Evolutionary conservation across 2,797 vertebrate species (phyloP), one percentile per base, ranked within the genome.

Genomic region (Ctenochaetus hawaiiensis): DNA sequence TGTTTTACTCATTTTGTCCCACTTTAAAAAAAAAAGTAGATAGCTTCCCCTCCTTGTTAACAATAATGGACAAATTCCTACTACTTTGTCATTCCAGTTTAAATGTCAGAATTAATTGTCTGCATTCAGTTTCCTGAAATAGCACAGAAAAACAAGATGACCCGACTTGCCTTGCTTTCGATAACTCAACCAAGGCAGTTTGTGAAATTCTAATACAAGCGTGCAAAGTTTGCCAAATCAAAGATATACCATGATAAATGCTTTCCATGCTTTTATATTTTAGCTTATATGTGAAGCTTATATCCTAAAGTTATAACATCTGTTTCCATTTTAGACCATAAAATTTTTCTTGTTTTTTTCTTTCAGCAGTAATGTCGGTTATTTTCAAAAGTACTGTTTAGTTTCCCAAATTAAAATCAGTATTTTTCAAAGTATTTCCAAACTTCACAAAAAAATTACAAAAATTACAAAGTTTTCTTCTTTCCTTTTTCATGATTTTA

Each of bases 31-130:
- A 68, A 18, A 54, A 70, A 39, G 6, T n/a, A 30, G 18, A 56
- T 39, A 22, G n/a, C 12, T 37, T 52, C 45, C 6, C 44, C 41
- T 52, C 51, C 34, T 16, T 1, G 52, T 44, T 13, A 64, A 73
- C 49, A 37, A 57, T 23, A 49, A 26, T 69, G 52, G 74, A 62
- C 34, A 54, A 18, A 45, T 47, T n/a, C 62, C 26, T 52, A 60
- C 4, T 89, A 75, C 7, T 87, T 89, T 91, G 75, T 66, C 13
- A 22, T 48, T 8, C 43, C 11, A 70, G 45, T 68, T 73, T 43
- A 53, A 54, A 77, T 74, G 68, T 81, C 63, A 81, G 51, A 83
- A 63, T 86, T 82, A 70, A 92, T 91, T 90, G 90, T 83, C 81
- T 87, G 67, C 8, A 52, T 56, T 48, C 59, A 62, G 57, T 75